Conservation (phyloP, 2,113 vertebrate species). For the Gasterosteus nipponicus region DNA sequence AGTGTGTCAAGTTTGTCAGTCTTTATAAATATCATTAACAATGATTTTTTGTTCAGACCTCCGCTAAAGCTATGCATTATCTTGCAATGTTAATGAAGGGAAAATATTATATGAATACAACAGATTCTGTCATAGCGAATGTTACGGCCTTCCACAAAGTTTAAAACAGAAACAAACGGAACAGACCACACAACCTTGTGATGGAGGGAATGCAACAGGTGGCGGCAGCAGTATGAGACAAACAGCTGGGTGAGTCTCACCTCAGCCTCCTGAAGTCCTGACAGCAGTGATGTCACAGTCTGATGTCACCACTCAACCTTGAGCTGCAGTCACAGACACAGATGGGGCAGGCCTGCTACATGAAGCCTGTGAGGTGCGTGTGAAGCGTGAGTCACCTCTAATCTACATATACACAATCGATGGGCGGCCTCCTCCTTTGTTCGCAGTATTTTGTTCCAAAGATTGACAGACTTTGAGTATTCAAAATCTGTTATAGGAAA, state of each 20-base stretch:
- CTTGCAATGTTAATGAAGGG: background rate
- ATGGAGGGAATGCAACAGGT: background rate
- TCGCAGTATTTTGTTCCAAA: background rate
- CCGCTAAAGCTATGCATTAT: background rate
- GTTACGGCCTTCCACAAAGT: background rate
- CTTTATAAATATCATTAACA: background rate
- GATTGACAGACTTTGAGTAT: background rate
- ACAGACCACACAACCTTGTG: background rate
- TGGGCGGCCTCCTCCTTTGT: background rate
- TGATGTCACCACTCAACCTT: slow-evolving; percentile 39
- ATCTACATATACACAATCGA: background rate
- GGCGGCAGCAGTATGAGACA: background rate
- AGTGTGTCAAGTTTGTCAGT: background rate
- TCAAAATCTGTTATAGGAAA: background rate
- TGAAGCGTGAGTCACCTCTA: slow-evolving; percentile 1
- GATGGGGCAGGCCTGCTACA: slow-evolving; percentile 8
- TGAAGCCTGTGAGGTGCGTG: background rate
- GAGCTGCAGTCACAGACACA: slow-evolving; percentile 42
- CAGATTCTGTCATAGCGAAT: background rate
- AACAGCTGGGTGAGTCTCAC: slow-evolving; percentile 31
- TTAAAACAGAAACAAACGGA: background rate
- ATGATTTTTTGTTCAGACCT: background rate
- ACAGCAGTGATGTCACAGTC: slow-evolving; percentile 51
- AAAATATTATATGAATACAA: background rate
- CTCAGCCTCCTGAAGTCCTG: slow-evolving; percentile 35